These are phyloP conservation scores for Aramus guarauna DNA, from an alignment of 2,113 vertebrate genomes.

Conservation along the genomic window DNA sequence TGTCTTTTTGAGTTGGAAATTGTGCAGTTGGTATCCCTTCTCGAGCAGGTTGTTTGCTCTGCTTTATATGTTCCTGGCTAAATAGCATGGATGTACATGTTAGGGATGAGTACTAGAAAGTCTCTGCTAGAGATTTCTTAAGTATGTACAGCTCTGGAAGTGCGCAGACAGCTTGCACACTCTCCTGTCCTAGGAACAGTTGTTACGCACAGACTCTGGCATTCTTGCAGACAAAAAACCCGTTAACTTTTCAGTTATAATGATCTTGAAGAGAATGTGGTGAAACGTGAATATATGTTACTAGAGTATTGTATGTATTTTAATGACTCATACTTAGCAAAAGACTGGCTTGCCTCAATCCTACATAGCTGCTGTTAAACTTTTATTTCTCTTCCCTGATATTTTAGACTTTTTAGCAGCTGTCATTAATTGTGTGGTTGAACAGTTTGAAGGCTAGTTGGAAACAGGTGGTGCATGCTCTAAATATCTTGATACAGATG, in stretches of 20 bases:
- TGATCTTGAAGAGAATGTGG: background rate
- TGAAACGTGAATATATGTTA: background rate
- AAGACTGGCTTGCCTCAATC: constrained; percentile 8
- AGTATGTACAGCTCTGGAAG: background rate
- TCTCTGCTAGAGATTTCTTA: background rate
- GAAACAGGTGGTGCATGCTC: constrained; percentile 73
- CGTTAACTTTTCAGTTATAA: background rate
- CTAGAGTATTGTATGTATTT: background rate
- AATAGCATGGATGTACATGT: background rate
- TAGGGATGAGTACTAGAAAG: background rate
- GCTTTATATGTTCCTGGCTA: background rate
- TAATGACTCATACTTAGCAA: background rate
- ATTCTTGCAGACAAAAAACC: background rate
- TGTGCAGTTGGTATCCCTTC: background rate
- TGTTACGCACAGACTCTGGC: background rate
- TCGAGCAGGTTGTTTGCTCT: background rate
- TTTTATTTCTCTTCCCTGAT: constrained; percentile 40
- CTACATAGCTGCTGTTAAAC: background rate
- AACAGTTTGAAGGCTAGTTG: constrained; percentile 65
- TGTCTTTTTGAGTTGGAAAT: background rate
- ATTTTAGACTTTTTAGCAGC: constrained; percentile 70
- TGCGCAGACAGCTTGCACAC: background rate
- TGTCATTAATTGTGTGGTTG: constrained; percentile 72
- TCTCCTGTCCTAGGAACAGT: background rate
- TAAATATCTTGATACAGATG: constrained; percentile 46